Evolutionary conservation across 1,140 invertebrate genomes (phyloP).

Genomic region (Alviniconcha marisindica): DNA sequence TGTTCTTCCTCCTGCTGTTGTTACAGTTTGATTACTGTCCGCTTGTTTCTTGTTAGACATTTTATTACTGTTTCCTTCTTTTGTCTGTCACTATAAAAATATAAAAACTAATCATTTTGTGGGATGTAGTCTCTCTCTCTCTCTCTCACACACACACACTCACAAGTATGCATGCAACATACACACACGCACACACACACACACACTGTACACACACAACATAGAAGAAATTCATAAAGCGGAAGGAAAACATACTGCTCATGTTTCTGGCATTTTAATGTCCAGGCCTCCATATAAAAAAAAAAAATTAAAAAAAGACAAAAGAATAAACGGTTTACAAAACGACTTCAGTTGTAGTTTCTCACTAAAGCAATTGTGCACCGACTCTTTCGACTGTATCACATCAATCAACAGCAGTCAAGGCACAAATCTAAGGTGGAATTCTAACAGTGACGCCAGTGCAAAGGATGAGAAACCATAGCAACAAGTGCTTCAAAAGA

Average conservation of each 20-base stretch:
- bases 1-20: neutral
- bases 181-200: constrained; percentile 8
- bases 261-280: neutral
- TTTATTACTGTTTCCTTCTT: neutral
- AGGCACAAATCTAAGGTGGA: too few species aligned
- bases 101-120: neutral
- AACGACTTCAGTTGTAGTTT: too few species aligned
- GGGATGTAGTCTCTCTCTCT: neutral
- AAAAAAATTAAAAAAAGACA: neutral
- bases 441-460: too few species aligned
- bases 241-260: neutral
- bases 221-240: neutral
- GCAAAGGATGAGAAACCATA: too few species aligned
- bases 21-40: constrained; percentile 15
- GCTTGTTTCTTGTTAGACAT: constrained; percentile 7
- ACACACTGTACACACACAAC: neutral
- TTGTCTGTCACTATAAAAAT: neutral
- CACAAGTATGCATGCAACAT: constrained; percentile 10
- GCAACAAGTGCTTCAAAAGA: too few species aligned
- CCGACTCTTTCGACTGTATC: too few species aligned
- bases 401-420: too few species aligned
- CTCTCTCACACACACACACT: constrained; percentile 8
- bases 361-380: too few species aligned
- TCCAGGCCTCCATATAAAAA: neutral
- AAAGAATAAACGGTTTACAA: neutral